phyloP scores from a whole-genome alignment of 2,797 vertebrate genomes.

The Galago senegalensis region DNA sequence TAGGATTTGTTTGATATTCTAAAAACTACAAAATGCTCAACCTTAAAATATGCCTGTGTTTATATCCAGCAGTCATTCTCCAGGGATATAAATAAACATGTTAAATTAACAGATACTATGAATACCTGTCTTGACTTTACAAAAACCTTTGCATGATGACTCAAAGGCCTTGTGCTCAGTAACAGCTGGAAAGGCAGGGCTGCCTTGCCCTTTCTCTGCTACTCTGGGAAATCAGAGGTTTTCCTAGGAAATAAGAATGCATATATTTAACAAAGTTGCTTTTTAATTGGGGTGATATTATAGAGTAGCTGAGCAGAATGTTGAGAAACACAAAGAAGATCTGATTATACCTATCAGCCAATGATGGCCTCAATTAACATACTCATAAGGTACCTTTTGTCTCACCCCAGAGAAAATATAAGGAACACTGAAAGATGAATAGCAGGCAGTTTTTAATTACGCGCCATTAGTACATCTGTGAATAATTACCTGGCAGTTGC shows the following conservation, averaged over 20 bases:
- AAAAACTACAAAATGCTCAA: conserved; percentile 20
- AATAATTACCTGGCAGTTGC: conserved; percentile 11
- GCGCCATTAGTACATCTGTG: neutral
- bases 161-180: conserved; percentile 36
- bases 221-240: neutral
- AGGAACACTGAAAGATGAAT: neutral
- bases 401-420: neutral
- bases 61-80: neutral
- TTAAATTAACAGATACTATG: conserved; percentile 67
- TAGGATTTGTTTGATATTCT: neutral
- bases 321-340: neutral
- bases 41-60: neutral
- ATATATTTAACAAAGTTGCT: neutral
- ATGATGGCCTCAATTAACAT: neutral
- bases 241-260: neutral
- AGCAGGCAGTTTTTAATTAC: conserved; percentile 22
- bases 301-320: neutral
- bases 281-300: neutral
- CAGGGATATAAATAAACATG: neutral
- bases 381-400: neutral
- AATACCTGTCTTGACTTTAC: conserved; percentile 60
- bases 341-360: neutral
- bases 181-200: conserved; percentile 62
- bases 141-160: conserved; percentile 59
- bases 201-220: neutral